These are phyloP conservation scores for Drosophila prostipennis DNA, from an alignment of 2,888 invertebrate species.

Conservation along the genomic window DNA sequence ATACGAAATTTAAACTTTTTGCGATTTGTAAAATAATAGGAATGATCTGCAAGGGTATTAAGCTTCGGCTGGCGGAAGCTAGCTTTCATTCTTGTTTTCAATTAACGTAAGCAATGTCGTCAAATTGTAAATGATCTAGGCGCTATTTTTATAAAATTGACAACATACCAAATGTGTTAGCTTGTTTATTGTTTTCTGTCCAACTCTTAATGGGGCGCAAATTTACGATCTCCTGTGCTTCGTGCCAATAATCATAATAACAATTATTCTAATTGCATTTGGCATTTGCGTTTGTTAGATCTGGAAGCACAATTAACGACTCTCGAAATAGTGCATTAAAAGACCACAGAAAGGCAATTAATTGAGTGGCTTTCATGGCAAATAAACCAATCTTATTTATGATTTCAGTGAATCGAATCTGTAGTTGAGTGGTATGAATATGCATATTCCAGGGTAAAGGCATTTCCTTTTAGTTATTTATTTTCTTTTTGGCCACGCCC, in stretches of 20 bases:
- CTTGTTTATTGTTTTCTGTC: constrained; percentile 38
- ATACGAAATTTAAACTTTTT: too few relatives aligned
- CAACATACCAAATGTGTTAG: constrained; percentile 15
- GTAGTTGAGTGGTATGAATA: neutral
- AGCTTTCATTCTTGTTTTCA: too few relatives aligned
- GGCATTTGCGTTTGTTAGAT: neutral
- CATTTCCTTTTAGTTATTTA: neutral
- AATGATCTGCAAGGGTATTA: too few relatives aligned
- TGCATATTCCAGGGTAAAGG: neutral
- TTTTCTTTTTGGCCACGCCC: constrained; percentile 4
- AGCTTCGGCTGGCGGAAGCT: too few relatives aligned
- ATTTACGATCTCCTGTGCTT: constrained; percentile 25
- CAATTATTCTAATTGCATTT: constrained; percentile 31
- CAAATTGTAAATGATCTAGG: too few relatives aligned
- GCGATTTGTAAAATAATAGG: too few relatives aligned
- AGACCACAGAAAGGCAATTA: constrained; percentile 26
- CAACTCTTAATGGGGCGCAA: constrained; percentile 46
- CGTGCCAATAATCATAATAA: constrained; percentile 17
- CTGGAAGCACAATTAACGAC: constrained; percentile 13
- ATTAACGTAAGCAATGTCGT: too few relatives aligned
- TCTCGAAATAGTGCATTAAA: constrained; percentile 21
- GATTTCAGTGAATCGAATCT: constrained; percentile 31
- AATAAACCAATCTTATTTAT: constrained; percentile 24
- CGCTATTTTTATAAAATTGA: constrained; percentile 16
- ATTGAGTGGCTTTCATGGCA: constrained; percentile 18